Evolutionary conservation across 2,888 invertebrate species (phyloP).

Genomic region (Aradus depressus): DNA sequence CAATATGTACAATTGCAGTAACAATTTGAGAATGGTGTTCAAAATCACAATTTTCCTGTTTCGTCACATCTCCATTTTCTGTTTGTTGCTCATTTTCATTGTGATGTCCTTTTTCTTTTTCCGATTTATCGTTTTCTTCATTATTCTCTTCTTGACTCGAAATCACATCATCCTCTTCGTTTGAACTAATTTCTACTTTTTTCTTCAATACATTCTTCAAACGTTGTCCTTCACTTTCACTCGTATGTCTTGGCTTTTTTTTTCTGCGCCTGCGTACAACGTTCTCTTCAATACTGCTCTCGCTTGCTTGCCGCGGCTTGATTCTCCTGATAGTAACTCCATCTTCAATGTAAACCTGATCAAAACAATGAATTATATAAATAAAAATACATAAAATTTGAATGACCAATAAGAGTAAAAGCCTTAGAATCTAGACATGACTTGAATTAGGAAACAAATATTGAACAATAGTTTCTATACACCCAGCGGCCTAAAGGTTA

Average conservation of each 20-base stretch:
- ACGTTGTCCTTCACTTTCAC: too few species aligned
- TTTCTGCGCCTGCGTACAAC: constrained; percentile 25
- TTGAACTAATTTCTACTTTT: neutral
- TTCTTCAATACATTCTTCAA: too few species aligned
- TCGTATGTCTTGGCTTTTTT: constrained; percentile 22
- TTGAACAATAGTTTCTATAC: too few species aligned
- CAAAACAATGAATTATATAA: constrained; percentile 2
- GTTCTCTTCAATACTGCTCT: constrained; percentile 24
- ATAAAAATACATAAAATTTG: too few species aligned
- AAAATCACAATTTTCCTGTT: too few species aligned
- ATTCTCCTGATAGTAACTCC: constrained; percentile 34
- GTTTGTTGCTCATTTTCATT: too few species aligned
- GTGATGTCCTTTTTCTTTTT: neutral
- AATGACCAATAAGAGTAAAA: too few species aligned
- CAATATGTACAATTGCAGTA: neutral
- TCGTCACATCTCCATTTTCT: too few species aligned
- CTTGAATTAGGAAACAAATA: too few species aligned
- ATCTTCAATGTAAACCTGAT: constrained; percentile 35
- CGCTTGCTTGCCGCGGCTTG: constrained; percentile 20
- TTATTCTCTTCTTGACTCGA: neutral
- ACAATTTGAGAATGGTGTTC: too few species aligned
- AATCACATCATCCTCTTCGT: constrained; percentile 3
- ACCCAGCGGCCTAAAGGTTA: too few species aligned
- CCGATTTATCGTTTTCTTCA: neutral
- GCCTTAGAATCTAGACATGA: too few species aligned